Base-by-base conservation (phyloP, 2,113 vertebrate genomes). In the Forbesichthys papilliferus region DNA sequence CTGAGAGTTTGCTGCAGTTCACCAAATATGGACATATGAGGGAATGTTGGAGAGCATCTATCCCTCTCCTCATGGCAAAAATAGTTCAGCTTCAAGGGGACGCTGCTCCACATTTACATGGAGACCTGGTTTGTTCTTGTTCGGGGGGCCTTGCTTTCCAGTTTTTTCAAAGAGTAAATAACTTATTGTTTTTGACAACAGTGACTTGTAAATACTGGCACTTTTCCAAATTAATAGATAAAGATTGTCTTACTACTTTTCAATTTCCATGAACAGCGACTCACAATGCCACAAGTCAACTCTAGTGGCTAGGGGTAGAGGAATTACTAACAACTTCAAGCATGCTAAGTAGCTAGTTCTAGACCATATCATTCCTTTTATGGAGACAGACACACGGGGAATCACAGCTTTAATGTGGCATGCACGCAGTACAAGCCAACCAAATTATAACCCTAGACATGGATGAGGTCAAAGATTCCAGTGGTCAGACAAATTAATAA, bases 1-100 rank as follows among this genome's bases (percentile, higher is more conserved):
- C 88, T 69, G 68, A 51, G 34, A 81, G 86, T 66, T 73, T 71
- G 60, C 87, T 73, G 83, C 65, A 79, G 79, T 91, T 92, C 88
- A 90, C 93, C 93, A 93, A 93, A 93, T 94, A 94, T 91, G 93
- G 93, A 81, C 89, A 93, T 90, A 77, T 76, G 74, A 80, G 83
- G 86, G 87, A 91, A 91, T 83, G 88, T 81, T 85, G 64, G 84
- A 81, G 88, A 88, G 73, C 84, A 91, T 92, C 88, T 90, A 88
- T 80, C 75, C 74, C 75, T 78, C 54, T 66, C 69, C 77, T 69
- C 52, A 61, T 75, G 71, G 83, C 73, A 77, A 73, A 88, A 90
- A 90, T 78, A 88, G 69, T 75, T 80, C 2, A 27, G 66, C 73
- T 82, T 80, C 75, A 64, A 81, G 73, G 73, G 67, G 65, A 70